Conservation (phyloP, 2,797 vertebrate genomes). For the Hipposideros larvatus region DNA sequence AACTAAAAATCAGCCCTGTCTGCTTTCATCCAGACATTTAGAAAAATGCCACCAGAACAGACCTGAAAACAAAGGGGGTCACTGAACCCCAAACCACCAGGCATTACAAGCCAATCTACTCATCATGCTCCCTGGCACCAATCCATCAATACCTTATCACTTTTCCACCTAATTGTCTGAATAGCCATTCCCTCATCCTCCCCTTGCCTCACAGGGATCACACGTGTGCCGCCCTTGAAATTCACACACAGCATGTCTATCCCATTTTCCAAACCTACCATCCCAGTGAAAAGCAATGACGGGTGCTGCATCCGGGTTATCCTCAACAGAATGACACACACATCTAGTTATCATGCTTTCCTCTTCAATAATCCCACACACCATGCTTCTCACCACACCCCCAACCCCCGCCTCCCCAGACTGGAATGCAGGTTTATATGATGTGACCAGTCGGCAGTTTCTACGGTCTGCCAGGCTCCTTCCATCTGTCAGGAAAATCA, state of each 20-base stretch:
- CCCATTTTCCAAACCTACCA: not conserved
- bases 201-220: too few species aligned
- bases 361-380: not conserved
- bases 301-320: not conserved
- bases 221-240: too few species aligned
- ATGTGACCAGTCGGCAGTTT: accelerated
- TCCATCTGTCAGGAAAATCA: not conserved
- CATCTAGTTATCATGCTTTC: not conserved
- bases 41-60: too few species aligned
- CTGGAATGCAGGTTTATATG: accelerated
- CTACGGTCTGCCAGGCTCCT: not conserved
- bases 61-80: too few species aligned
- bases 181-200: too few species aligned
- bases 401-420: too few species aligned
- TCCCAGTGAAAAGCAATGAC: not conserved
- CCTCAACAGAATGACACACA: not conserved
- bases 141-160: too few species aligned
- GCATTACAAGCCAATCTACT: too few species aligned
- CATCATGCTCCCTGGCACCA: too few species aligned
- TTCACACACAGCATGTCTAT: accelerated
- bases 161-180: too few species aligned
- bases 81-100: too few species aligned
- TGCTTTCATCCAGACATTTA: too few species aligned
- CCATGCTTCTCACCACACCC: not conserved
- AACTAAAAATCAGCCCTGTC: not conserved